A percentile compares a stretch with the other conserved stretches of the same genome.
These are phyloP conservation scores for Halocynthia roretzi DNA, from an alignment of 23 tunicate genomes.

Conservation along the genomic window DNA sequence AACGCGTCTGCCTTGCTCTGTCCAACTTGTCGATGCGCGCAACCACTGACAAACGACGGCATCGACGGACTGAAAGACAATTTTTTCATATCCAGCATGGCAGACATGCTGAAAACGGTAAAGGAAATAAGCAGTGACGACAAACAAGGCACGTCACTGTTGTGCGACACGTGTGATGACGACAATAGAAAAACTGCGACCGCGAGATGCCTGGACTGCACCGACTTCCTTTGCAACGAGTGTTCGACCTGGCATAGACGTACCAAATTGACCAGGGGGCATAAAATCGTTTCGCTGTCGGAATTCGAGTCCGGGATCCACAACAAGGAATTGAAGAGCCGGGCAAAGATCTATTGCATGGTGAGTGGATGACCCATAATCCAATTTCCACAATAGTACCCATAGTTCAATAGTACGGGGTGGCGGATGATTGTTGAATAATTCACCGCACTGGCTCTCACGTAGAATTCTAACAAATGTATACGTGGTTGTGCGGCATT, in stretches of 20 bases:
- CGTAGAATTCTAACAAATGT: too few relatives aligned
- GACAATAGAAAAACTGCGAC: slow-evolving; percentile 67
- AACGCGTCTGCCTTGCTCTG: slow-evolving; percentile 68
- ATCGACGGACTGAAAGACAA: slow-evolving; percentile 84
- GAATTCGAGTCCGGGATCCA: slow-evolving; percentile 94
- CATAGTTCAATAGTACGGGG: too few relatives aligned
- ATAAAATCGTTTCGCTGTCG: slow-evolving; percentile 79
- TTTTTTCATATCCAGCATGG: slow-evolving; percentile 89
- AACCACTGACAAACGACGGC: slow-evolving; percentile 60
- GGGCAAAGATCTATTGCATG: slow-evolving; percentile 95
- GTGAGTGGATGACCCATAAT: slow-evolving; percentile 21
- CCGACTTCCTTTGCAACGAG: slow-evolving; percentile 83
- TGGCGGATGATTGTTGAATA: too few relatives aligned
- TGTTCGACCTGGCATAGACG: slow-evolving; percentile 95
- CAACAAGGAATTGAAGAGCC: slow-evolving; percentile 80
- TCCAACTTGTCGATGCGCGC: slow-evolving; percentile 88
- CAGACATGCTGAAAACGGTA: slow-evolving; percentile 96
- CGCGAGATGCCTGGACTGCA: slow-evolving; percentile 89
- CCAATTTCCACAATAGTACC: too few relatives aligned
- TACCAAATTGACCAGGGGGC: slow-evolving; percentile 75
- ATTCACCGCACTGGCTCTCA: too few relatives aligned
- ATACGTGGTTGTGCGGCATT: too few relatives aligned
- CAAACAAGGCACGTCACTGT: slow-evolving; percentile 69
- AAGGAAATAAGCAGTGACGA: slow-evolving; percentile 92
- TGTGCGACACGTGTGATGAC: slow-evolving; percentile 96